Base-by-base conservation (phyloP, 1,140 invertebrate species). In the Andrena cerasifolii region DNA sequence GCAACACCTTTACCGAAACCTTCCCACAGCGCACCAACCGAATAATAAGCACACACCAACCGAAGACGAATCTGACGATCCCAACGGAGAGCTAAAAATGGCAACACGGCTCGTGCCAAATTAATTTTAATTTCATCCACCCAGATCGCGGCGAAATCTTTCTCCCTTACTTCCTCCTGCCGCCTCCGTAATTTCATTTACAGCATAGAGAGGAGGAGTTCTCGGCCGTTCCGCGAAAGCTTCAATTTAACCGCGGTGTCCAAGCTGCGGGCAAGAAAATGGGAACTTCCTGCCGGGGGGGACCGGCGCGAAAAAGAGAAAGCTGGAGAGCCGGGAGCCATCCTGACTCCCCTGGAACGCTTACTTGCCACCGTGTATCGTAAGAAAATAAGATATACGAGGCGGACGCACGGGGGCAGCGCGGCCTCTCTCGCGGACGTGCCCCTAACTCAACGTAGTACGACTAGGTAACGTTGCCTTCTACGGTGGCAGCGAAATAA, bases 351-450 rank as follows among this genome's bases (percentile, higher is more conserved):
- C 63, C 43, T 45, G 40, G 40, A 4, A 56, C 56, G 18, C 45
- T 43, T 24, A 43, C 7, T 21, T 51, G 21, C 36, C 18, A 14
- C 21, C 40, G 65, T 45, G 72, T 72, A 65, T 76, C 36, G 54
- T 74, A 80, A 78, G 83, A 83, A 84, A 86, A 75, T 78, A 86
- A 86, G 83, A 86, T 86, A 75, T 83, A 86, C 28, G 77, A 80
- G 40, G 54, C 54, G 70, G 70, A 80, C 61, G 53, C 28, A 49
- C 53, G 73, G 68, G 70, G 56, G 47, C 56, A 65, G 26, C 66
- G 45, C 31, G 53, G 51, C 21, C 43, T 40, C 31, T 40, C 70
- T 67, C 70, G 26, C 10, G 28, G 36, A 26, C 47, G 59, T 24
- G 53, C 40, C 26, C 24, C 28, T 53, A 51, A 28, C 61, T 71